Evolutionary conservation across 2,113 vertebrate genomes (phyloP).

Genomic region (Craseonycteris thonglongyai): DNA sequence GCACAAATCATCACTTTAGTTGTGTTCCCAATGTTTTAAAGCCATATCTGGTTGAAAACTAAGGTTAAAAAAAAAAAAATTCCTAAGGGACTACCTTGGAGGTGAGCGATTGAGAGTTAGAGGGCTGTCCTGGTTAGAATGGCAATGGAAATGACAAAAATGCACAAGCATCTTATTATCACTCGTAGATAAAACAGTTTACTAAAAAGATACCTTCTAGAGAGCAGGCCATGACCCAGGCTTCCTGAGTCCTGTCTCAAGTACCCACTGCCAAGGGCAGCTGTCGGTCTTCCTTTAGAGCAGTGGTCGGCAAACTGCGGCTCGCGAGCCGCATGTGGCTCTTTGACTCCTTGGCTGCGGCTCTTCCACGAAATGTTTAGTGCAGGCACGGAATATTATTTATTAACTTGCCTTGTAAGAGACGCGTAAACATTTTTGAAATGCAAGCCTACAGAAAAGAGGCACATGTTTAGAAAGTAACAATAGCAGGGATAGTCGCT

Average conservation of each 20-base stretch:
- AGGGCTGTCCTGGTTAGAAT: neutral
- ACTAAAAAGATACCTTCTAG: neutral
- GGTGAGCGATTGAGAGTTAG: neutral
- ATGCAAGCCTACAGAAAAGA: too few species aligned
- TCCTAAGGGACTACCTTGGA: neutral
- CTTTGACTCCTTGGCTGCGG: too few species aligned
- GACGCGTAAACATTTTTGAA: too few species aligned
- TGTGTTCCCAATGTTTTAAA: constrained; percentile 4
- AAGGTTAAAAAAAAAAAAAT: neutral
- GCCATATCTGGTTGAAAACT: neutral
- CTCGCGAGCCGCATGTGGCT: too few species aligned
- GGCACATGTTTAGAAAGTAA: too few species aligned
- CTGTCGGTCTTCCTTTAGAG: neutral
- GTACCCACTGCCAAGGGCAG: neutral
- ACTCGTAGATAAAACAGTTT: neutral
- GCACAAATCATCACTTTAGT: neutral
- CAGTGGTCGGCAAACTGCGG: too few species aligned
- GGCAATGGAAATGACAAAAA: neutral
- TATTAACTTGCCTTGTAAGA: too few species aligned
- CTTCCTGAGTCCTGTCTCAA: neutral
- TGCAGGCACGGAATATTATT: too few species aligned
- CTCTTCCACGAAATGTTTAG: too few species aligned
- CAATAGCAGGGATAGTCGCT: too few species aligned
- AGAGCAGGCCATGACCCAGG: neutral
- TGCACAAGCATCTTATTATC: neutral